These are phyloP conservation scores for Pseudococcus longispinus DNA, from an alignment of 2,888 invertebrate genomes.

Conservation along the genomic window DNA sequence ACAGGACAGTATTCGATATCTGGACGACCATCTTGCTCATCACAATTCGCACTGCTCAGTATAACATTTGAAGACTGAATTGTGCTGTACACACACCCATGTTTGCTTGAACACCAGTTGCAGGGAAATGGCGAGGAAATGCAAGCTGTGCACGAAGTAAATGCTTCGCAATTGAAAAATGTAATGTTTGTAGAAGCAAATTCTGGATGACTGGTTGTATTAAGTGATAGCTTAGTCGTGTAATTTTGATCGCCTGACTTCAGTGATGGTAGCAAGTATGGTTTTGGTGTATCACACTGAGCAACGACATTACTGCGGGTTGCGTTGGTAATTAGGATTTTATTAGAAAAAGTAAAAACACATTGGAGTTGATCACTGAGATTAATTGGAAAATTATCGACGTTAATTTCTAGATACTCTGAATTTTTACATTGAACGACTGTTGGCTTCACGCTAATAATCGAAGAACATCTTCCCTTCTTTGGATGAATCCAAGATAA, in stretches of 20 bases:
- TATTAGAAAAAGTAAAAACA: slow-evolving; percentile 90
- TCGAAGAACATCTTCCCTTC: slow-evolving; percentile 93
- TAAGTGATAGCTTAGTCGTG: slow-evolving; percentile 84
- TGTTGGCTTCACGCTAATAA: slow-evolving; percentile 88
- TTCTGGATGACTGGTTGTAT: slow-evolving; percentile 72
- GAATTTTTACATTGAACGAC: slow-evolving; percentile 92
- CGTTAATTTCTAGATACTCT: slow-evolving; percentile 87
- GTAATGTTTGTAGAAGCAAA: slow-evolving; percentile 94
- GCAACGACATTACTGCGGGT: slow-evolving; percentile 89
- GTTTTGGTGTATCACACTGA: slow-evolving; percentile 93
- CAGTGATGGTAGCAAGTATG: slow-evolving; percentile 90
- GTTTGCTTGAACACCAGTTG: slow-evolving; percentile 98
- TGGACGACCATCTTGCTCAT: slow-evolving; percentile 90
- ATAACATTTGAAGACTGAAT: slow-evolving; percentile 95
- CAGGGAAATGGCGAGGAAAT: slow-evolving; percentile 96
- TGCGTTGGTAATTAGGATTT: slow-evolving; percentile 88
- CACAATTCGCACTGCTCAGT: slow-evolving; percentile 83
- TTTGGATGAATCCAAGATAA: slow-evolving; percentile 96
- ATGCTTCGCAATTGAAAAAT: slow-evolving; percentile 97
- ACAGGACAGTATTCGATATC: slow-evolving; percentile 95
- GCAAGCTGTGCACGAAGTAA: slow-evolving; percentile 94
- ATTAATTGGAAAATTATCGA: slow-evolving; percentile 94
- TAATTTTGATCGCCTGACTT: slow-evolving; percentile 93
- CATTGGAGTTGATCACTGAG: slow-evolving; percentile 89
- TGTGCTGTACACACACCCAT: slow-evolving; percentile 93